Conservation (phyloP, 2,797 vertebrate genomes). For the Eulemur mongoz region DNA sequence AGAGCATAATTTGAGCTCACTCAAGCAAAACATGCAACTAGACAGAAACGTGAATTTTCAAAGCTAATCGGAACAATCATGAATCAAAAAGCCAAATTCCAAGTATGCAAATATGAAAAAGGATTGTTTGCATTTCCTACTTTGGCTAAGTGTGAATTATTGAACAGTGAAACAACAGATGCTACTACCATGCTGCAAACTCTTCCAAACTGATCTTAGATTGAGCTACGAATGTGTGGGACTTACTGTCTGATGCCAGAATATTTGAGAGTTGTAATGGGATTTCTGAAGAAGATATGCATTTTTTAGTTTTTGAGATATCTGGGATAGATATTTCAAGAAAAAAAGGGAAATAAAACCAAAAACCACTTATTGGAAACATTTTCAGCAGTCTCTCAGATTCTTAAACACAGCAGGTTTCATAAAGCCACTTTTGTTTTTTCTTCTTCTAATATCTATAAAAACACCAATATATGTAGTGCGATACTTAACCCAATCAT, state of each 20-base stretch:
- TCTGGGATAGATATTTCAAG: neutral
- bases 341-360: neutral
- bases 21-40: conserved; percentile 84
- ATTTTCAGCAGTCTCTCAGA: neutral
- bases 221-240: conserved; percentile 49
- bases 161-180: conserved; percentile 82
- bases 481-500: neutral
- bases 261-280: neutral
- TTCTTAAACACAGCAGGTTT: neutral
- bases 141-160: conserved; percentile 82
- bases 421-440: neutral
- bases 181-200: conserved; percentile 58
- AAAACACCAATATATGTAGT: neutral
- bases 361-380: neutral
- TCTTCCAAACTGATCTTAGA: conserved; percentile 79
- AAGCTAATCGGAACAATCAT: conserved; percentile 81
- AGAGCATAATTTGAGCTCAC: conserved; percentile 84
- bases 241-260: conserved; percentile 61
- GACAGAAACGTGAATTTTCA: conserved; percentile 83
- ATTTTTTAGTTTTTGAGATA: neutral
- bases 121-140: conserved; percentile 81
- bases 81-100: conserved; percentile 81
- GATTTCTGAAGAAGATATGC: conserved; percentile 55
- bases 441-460: neutral
- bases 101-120: conserved; percentile 81